Evolutionary conservation across 2,888 invertebrate species (phyloP).

Genomic region (Luperina nickerlii): DNA sequence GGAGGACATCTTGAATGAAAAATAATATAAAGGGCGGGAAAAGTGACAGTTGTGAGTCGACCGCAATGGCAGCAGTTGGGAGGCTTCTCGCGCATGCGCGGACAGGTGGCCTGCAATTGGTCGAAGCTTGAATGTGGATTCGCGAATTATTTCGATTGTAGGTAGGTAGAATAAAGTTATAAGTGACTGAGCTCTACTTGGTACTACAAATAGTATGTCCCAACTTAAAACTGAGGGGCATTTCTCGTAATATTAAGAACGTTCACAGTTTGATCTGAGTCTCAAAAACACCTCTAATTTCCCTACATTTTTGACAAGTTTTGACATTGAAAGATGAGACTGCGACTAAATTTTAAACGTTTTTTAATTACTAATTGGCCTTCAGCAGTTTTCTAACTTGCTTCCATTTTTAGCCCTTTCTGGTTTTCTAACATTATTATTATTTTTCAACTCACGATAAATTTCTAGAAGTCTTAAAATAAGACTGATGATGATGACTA

Average conservation of each 20-base stretch:
- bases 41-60: constrained; percentile 85
- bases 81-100: constrained; percentile 82
- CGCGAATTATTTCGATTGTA: constrained; percentile 39
- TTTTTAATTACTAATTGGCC: too few species aligned
- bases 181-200: too few species aligned
- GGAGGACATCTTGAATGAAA: constrained; percentile 71
- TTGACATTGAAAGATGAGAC: too few species aligned
- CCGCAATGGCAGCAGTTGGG: constrained; percentile 76
- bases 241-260: too few species aligned
- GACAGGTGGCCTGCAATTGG: constrained; percentile 77
- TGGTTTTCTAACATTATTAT: too few species aligned
- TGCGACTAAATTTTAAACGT: too few species aligned
- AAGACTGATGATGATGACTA: constrained; percentile 36
- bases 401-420: too few species aligned
- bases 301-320: too few species aligned
- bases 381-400: too few species aligned
- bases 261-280: not conserved
- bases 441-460: too few species aligned
- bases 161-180: not conserved
- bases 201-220: too few species aligned
- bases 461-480: not conserved
- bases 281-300: not conserved
- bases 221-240: too few species aligned
- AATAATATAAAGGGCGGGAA: constrained; percentile 77
- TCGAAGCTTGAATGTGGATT: constrained; percentile 40